phyloP scores from a whole-genome alignment of 2,113 vertebrate species.

The Gyps fulvus region DNA sequence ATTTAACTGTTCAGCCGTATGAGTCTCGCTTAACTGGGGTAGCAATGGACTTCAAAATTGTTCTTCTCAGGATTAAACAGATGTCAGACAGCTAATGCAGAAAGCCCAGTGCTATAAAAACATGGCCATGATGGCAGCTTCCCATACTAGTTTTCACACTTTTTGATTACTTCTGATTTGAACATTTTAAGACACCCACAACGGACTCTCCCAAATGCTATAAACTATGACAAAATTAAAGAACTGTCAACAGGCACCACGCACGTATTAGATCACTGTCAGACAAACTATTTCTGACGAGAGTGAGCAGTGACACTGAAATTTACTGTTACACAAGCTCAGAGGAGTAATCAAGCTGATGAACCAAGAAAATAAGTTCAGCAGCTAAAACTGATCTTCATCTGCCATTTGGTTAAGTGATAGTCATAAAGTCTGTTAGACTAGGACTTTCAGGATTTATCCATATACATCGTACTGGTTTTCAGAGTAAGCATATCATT shows the following conservation, averaged over 20 bases:
- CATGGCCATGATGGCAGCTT: rapidly evolving
- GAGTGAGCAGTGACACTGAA: not conserved
- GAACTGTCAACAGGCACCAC: not conserved
- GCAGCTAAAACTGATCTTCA: not conserved
- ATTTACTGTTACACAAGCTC: not conserved
- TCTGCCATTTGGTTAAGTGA: not conserved
- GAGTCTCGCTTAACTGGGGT: rapidly evolving
- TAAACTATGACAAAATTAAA: not conserved
- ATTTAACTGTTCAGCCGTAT: not conserved
- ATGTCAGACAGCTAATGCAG: not conserved
- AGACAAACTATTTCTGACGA: not conserved
- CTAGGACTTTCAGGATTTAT: not conserved
- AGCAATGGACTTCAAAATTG: not conserved
- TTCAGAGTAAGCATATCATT: not conserved
- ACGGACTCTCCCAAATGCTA: not conserved
- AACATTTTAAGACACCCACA: not conserved
- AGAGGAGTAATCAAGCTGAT: not conserved
- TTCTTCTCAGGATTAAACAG: not conserved
- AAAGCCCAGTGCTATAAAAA: not conserved
- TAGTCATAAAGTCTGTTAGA: not conserved
- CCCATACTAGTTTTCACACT: not conserved
- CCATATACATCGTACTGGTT: not conserved
- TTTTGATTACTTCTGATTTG: not conserved
- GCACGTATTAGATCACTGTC: not conserved
- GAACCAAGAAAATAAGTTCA: not conserved